Evolutionary conservation across 2,797 vertebrate species (phyloP), one percentile per base, ranked within the genome.

Genomic region (Melanogrammus aeglefinus): DNA sequence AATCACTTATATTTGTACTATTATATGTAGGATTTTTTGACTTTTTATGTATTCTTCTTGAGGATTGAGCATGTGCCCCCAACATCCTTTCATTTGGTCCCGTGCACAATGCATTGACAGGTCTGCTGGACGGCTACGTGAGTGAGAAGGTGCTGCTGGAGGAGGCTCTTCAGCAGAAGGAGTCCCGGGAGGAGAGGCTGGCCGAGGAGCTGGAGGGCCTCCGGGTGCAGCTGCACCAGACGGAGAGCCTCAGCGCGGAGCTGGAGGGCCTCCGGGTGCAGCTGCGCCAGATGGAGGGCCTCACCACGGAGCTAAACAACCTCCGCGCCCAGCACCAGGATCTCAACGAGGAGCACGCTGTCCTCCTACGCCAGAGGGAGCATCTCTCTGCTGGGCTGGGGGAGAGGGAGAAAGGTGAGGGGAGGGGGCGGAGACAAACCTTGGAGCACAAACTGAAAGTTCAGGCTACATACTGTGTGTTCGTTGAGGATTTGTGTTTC

Each of bases 71-170:
- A 21, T 63, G 57, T 63, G 57, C 5, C n/a, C 47, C 7, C n/a
- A 24, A 63, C 10, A 27, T 69, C 24, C 14, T 6, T n/a, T 51
- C 12, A 57, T 81, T 12, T 6, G 38, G 72, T 78, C 39, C 6
- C 13, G 36, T 71, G 79, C 1, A 0, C 18, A 39, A 36, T 77
- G 29, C 21, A 1, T 71, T 78, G 14, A 76, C 79, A 99, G 98
- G 97, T 24, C 91, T 98, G 78, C 86, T 97, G 0, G 97, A 97
- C 72, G 97, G 97, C 51, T 96, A 96, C 0, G 88, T 95, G 76
- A 95, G 93, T 74, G 98, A 99, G 89, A 98, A 97, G 82, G 93
- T 93, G 0, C 41, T 86, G 0, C 79, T 99, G 47, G 96, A 98
- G 84, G 96, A 97, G 84, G 89, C 88, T 0, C 86, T 99, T 78